These are phyloP conservation scores for Brachyopa scutellaris DNA, from an alignment of 2,888 invertebrate genomes.

Conservation along the genomic window DNA sequence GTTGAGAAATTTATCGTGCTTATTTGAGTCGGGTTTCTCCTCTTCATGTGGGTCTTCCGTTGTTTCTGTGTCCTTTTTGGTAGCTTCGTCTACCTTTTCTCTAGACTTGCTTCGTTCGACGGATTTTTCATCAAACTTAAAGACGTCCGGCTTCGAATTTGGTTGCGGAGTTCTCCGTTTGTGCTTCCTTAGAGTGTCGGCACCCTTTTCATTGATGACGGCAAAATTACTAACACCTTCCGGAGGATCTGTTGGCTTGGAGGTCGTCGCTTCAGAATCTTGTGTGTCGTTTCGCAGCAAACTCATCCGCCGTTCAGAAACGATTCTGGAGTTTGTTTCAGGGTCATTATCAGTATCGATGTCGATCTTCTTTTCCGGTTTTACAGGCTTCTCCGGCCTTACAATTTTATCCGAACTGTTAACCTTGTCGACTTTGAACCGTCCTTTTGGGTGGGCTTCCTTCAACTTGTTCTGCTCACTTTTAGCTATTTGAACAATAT, in stretches of 20 bases:
- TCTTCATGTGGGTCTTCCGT: slow-evolving; percentile 59
- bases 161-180: slow-evolving; percentile 72
- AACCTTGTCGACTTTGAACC: slow-evolving; percentile 77
- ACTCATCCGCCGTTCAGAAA: slow-evolving; percentile 79
- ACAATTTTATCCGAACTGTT: slow-evolving; percentile 52
- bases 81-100: slow-evolving; percentile 51
- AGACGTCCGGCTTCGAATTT: slow-evolving; percentile 77
- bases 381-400: not conserved
- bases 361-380: slow-evolving; percentile 47
- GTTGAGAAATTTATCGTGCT: slow-evolving; percentile 76
- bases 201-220: slow-evolving; percentile 83
- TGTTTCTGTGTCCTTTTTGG: not conserved
- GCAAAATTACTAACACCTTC: slow-evolving; percentile 77
- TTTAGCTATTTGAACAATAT: slow-evolving; percentile 80
- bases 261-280: slow-evolving; percentile 53
- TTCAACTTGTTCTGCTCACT: slow-evolving; percentile 77
- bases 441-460: slow-evolving; percentile 77
- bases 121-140: slow-evolving; percentile 78
- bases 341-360: slow-evolving; percentile 77
- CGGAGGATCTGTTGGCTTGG: slow-evolving; percentile 11
- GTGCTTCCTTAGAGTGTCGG: slow-evolving; percentile 73
- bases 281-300: slow-evolving; percentile 77
- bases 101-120: slow-evolving; percentile 72
- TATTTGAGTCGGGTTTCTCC: slow-evolving; percentile 45
- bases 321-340: slow-evolving; percentile 78